Evolutionary conservation across 2,797 vertebrate genomes (phyloP).

Genomic region (Myotis findleyi): DNA sequence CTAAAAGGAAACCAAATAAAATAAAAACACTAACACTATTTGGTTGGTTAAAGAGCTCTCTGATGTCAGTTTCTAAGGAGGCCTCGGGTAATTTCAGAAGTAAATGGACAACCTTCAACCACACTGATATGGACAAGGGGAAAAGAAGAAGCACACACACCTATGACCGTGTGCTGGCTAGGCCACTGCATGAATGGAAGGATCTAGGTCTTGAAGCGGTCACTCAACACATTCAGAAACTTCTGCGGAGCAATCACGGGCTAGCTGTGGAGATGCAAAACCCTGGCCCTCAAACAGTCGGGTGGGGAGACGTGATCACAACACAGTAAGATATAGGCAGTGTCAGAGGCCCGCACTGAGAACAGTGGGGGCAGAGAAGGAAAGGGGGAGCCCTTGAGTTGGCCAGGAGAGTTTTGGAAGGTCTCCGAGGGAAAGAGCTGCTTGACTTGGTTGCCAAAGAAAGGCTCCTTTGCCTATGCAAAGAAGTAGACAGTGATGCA

Average conservation of each 20-base stretch:
- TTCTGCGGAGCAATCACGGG: background rate
- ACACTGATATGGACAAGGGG: rapidly evolving
- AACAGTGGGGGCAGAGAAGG: rapidly evolving
- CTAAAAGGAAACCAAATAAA: constrained; percentile 28
- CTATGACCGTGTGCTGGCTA: background rate
- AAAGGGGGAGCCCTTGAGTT: background rate
- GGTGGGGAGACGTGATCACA: background rate
- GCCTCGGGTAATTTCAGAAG: background rate
- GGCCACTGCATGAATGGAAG: background rate
- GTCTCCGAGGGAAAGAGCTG: background rate
- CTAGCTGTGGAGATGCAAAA: background rate
- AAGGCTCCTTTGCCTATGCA: background rate
- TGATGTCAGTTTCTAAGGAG: background rate
- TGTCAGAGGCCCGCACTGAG: background rate
- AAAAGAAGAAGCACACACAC: background rate
- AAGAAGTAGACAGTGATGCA: background rate
- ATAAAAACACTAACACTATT: background rate
- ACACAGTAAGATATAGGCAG: background rate
- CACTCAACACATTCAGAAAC: background rate
- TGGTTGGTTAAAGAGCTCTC: background rate
- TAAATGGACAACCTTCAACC: background rate
- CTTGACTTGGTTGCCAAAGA: background rate
- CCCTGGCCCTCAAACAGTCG: background rate
- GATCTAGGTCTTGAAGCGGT: background rate
- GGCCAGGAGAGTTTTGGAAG: background rate